These are phyloP conservation scores for Sarcophaga caerulescens DNA, from an alignment of 2,888 invertebrate genomes.

Conservation along the genomic window DNA sequence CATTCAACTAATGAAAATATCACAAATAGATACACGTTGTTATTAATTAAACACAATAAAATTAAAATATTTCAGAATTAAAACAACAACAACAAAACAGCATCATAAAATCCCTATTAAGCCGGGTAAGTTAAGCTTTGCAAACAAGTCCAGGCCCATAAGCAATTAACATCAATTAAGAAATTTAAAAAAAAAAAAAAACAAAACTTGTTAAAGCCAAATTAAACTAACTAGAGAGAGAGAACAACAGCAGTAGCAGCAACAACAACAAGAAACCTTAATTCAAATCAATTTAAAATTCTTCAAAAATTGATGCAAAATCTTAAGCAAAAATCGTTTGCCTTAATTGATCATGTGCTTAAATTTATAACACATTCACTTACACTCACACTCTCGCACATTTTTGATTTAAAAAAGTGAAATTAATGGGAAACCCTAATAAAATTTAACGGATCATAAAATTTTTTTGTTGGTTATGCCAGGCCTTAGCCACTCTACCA, in stretches of 20 bases:
- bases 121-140: not conserved
- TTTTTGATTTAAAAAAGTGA: not conserved
- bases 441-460: constrained; percentile 78
- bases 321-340: not conserved
- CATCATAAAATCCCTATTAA: constrained; percentile 35
- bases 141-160: constrained; percentile 14
- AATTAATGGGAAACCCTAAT: constrained; percentile 71
- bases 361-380: not conserved
- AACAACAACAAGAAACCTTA: not conserved
- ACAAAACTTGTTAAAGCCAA: constrained; percentile 69
- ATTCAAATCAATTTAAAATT: constrained; percentile 32
- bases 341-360: constrained; percentile 33
- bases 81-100: not conserved
- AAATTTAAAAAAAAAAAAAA: constrained; percentile 54
- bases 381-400: no score
- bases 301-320: not conserved
- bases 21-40: not conserved
- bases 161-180: constrained; percentile 74
- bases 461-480: constrained; percentile 56
- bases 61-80: not conserved
- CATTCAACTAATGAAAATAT: constrained; percentile 73
- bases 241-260: not conserved
- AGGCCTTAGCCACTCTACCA: not conserved
- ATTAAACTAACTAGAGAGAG: constrained; percentile 66
- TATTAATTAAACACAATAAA: not conserved